Base-by-base conservation (phyloP, 1,140 invertebrate species). In the Lordiphosa mommai region DNA sequence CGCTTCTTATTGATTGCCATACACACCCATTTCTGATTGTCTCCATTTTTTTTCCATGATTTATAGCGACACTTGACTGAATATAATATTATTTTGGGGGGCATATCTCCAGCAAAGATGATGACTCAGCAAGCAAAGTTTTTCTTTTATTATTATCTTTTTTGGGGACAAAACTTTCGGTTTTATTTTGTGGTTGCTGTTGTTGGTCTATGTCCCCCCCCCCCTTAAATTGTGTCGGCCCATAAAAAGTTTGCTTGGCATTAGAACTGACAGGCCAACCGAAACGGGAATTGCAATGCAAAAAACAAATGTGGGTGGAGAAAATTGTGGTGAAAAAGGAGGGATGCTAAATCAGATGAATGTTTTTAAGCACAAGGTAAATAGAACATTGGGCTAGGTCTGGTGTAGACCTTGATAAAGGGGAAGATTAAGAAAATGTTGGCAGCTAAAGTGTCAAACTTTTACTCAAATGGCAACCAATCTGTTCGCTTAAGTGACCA, bases 41-140 rank as follows among this genome's bases (percentile, higher is more conserved):
- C 27, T 43, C 40, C 27, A 43, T 43, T 12, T 27, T 6, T 23
- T 27, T 12, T n/a, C n/a, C 7, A 27, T 55, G 57, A 66, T 61
- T 60, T 66, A 66, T 66, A 49, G 57, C 38, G 57, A 61, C 55
- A 55, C 12, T 53, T 55, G 37, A 66, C 53, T 55, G 57, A 23
- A 49, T 61, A 50, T 40, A 66, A 55, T 49, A 32, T 30, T 30
- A 10, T 38, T 53, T 59, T 30, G 14, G 8, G 9, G 30, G 29
- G 23, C 13, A 33, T 43, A 43, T 23, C 14, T 32, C 14, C 13
- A 32, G 23, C 13, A 10, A 23, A 5, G 16, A 2, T 23, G 14
- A 43, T 49, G 46, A 49, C 30, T 49, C 46, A 49, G 46, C 46
- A 49, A 49, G 46, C 16, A 49, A 34, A 36, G 33, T 12, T 23